Conservation (phyloP, 2,797 vertebrate genomes). For the Decapterus maruadsi region DNA sequence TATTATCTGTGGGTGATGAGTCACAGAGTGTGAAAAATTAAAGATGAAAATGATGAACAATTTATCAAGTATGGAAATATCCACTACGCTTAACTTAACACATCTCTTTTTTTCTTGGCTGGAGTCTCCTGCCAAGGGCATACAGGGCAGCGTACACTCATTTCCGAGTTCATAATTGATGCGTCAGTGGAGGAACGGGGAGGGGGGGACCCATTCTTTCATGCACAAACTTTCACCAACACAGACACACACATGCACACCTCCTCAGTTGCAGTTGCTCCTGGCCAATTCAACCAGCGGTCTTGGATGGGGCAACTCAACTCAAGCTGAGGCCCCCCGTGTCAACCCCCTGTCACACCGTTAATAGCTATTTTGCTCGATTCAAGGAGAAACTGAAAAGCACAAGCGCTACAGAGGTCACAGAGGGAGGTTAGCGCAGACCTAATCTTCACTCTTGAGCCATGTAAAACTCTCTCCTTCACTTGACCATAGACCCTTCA, state of each 20-base stretch:
- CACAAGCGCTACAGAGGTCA: conserved; percentile 15
- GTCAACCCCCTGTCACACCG: conserved; percentile 32
- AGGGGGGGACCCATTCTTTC: background rate
- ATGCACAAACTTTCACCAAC: conserved; percentile 15
- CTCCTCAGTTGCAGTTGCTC: conserved; percentile 22
- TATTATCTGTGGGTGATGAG: conserved; percentile 57
- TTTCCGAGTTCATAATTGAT: conserved; percentile 40
- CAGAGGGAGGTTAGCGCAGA: conserved; percentile 39
- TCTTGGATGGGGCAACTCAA: conserved; percentile 34
- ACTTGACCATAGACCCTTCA: conserved; percentile 58
- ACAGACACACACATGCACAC: background rate
- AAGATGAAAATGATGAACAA: conserved; percentile 47
- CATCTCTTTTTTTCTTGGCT: conserved; percentile 5
- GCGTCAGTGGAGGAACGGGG: background rate
- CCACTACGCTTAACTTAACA: conserved; percentile 4
- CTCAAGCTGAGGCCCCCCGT: conserved; percentile 12
- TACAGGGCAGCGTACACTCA: conserved; percentile 19
- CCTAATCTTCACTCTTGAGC: conserved; percentile 57
- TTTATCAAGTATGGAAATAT: conserved; percentile 51
- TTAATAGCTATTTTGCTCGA: conserved; percentile 45
- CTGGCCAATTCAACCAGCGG: conserved; percentile 47
- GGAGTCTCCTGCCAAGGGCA: conserved; percentile 32
- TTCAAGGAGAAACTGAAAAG: conserved; percentile 37
- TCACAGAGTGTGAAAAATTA: conserved; percentile 45
- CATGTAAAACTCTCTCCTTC: conserved; percentile 55